Percentiles rank a stretch among this genome's conserved stretches.
Conservation (phyloP, 2,888 invertebrate genomes). For the Sturmia bella region DNA sequence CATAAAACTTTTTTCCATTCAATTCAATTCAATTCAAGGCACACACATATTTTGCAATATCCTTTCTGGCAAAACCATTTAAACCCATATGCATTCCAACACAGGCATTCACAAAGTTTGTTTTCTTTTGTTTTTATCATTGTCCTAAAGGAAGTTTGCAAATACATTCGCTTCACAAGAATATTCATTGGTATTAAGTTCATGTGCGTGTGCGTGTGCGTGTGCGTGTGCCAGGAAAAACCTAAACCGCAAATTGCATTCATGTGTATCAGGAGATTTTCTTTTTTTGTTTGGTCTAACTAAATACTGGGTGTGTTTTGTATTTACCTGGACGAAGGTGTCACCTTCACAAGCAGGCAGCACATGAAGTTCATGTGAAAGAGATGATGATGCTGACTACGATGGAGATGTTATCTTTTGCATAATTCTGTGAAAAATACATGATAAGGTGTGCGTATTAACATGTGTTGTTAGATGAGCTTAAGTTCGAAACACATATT, state of each 20-base stretch:
- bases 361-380: constrained; percentile 1
- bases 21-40: not conserved
- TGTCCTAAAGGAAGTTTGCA: constrained; percentile 29
- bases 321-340: constrained; percentile 50
- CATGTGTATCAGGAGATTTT: constrained; percentile 23
- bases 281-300: not conserved
- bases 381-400: constrained; percentile 1
- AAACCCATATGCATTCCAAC: not conserved
- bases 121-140: constrained; percentile 41
- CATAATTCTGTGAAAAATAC: constrained; percentile 63
- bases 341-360: constrained; percentile 52
- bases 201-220: too few relatives aligned
- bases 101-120: not conserved
- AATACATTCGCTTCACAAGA: not conserved
- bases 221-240: constrained; percentile 34
- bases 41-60: not conserved
- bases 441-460: constrained; percentile 69
- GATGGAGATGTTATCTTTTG: constrained; percentile 59
- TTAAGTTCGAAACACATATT: constrained; percentile 23
- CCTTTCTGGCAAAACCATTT: constrained; percentile 14
- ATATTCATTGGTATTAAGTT: not conserved
- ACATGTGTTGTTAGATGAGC: constrained; percentile 59
- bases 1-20: constrained; percentile 38
- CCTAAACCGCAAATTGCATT: constrained; percentile 40
- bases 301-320: constrained; percentile 1